Evolutionary conservation across 2,888 invertebrate genomes (phyloP).

Genomic region (Agrilus mali): DNA sequence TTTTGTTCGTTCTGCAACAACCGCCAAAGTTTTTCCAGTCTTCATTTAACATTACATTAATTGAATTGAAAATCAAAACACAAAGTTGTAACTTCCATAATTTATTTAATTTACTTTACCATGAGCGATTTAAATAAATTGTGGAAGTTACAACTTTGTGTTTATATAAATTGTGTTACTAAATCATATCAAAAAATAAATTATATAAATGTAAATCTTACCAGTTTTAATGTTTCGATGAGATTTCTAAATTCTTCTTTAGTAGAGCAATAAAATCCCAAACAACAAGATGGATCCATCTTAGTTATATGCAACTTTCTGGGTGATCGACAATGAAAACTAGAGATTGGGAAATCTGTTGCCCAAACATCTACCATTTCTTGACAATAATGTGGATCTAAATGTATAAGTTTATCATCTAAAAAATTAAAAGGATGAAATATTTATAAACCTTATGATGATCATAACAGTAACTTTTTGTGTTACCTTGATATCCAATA

Average conservation of each 20-base stretch:
- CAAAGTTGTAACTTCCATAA: no score
- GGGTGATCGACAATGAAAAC: slow-evolving; percentile 79
- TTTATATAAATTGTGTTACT: no score
- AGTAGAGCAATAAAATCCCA: slow-evolving; percentile 76
- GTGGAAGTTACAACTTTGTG: no score
- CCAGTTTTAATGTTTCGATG: slow-evolving; percentile 54
- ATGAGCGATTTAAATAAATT: no score
- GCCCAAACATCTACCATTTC: slow-evolving; percentile 78
- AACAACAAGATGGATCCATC: slow-evolving; percentile 88
- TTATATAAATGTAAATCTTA: slow-evolving; percentile 23
- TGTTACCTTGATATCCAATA: slow-evolving; percentile 70
- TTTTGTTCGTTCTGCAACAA: no score
- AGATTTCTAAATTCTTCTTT: slow-evolving; percentile 66
- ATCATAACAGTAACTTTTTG: neutral
- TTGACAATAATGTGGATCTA: slow-evolving; percentile 92
- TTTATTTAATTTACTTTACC: no score
- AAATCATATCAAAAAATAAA: neutral
- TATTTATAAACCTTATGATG: neutral
- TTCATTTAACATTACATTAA: no score
- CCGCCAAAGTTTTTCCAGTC: no score
- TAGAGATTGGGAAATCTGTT: slow-evolving; percentile 60
- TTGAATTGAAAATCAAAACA: no score
- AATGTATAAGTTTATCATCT: slow-evolving; percentile 81
- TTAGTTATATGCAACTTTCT: slow-evolving; percentile 71
- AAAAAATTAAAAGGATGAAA: slow-evolving; percentile 13